Base-by-base conservation (phyloP, 2,888 invertebrate genomes). In the Lithodes maja region DNA sequence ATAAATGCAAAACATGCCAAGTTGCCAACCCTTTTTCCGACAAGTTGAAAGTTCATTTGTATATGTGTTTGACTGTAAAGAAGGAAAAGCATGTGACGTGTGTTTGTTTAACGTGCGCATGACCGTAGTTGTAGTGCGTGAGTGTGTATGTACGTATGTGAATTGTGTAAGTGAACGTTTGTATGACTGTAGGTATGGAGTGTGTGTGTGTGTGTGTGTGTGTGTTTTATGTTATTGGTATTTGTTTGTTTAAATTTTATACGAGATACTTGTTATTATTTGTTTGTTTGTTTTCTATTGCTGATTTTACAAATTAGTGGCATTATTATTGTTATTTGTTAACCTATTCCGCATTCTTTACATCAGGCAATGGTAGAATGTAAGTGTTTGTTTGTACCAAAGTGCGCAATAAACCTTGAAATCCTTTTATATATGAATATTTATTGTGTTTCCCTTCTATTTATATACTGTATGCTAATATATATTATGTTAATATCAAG, bases 141-240 rank as follows among this genome's bases (percentile, higher is more conserved):
- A 78, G 49, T 78, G 78, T 52, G 82, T 82, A 17, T 74, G 55
- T 84, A 49, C 61, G 17, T 71, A n/a, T 61, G 68, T 82, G 61
- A 17, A 68, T 61, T 50, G 33, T 49, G 49, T 79, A 3, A 5
- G 79, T 79, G 79, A 33, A 50, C 5, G 54, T 79, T 5, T 79
- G 79, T 79, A 54, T 81, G 81, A n/a, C 17, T 81, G 81, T 52
- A 2, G 3, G 81, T 81, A 33, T 81, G 81, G 82, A 68, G 82
- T 74, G 55, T 84, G 75, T 84, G 17, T 71, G 61, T 82, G 82
- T 82, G 61, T 82, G 82, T 61, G 82, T 83, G 74, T 74, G 74
- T 84, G 84, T 74, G 71, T 84, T 50, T 75, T 15, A 15, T 53
- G 15, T 17, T 49, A 33, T 49, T n/a, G 7, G 55, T 15, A 7